A percentile compares a stretch with the other conserved stretches of the same genome.
Evolutionary conservation across 2,113 vertebrate species (phyloP).

Genomic region (Mugil cephalus): DNA sequence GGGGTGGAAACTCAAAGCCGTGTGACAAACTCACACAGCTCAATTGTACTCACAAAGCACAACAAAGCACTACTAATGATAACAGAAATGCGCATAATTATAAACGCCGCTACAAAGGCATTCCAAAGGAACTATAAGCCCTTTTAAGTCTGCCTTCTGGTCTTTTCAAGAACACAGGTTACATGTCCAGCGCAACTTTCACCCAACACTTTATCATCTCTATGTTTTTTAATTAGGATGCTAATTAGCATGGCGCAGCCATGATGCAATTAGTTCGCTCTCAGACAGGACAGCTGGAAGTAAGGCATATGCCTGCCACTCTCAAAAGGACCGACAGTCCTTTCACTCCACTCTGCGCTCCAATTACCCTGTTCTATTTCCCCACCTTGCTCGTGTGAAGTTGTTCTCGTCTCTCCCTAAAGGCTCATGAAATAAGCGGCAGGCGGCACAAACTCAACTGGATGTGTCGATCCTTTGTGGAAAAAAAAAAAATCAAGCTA

Average conservation of each 20-base stretch:
- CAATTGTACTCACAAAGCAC: background rate
- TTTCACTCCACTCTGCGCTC: conserved; percentile 59
- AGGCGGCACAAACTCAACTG: conserved; percentile 4
- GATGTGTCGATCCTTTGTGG: conserved; percentile 3
- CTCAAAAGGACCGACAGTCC: conserved; percentile 46
- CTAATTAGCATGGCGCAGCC: conserved; percentile 74
- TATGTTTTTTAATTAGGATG: conserved; percentile 69
- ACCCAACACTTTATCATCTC: conserved; percentile 34
- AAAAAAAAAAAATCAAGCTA: conserved; percentile 6
- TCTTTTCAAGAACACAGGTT: conserved; percentile 42
- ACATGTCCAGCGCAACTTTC: conserved; percentile 14
- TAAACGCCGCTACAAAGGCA: background rate
- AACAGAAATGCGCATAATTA: conserved; percentile 9
- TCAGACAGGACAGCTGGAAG: conserved; percentile 65
- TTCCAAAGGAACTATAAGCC: background rate
- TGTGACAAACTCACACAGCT: background rate
- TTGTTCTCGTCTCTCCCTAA: conserved; percentile 9
- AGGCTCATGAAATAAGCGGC: conserved; percentile 13
- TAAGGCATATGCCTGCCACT: conserved; percentile 65
- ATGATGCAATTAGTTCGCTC: conserved; percentile 74
- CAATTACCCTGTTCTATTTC: conserved; percentile 70
- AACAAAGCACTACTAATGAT: conserved; percentile 6
- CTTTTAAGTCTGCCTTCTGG: background rate
- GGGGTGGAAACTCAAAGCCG: background rate
- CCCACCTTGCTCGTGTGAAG: conserved; percentile 40